Conservation (phyloP, 64 coral and sea anemone species). For the Montipora sp. region DNA sequence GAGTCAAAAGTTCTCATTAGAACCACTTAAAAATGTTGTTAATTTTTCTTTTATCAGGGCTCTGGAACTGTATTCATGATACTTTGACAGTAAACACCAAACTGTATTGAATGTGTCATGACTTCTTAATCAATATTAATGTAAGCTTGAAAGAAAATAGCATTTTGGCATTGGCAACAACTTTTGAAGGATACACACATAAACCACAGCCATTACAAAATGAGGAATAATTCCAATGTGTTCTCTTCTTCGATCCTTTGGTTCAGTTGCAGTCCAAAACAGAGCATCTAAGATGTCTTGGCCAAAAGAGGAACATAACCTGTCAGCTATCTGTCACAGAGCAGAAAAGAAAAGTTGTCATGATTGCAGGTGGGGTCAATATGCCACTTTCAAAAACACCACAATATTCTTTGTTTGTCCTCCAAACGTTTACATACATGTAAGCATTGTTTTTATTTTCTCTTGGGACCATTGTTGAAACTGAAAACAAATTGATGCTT, state of each 20-base stretch:
- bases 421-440: too few species aligned
- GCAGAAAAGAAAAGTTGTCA: background rate
- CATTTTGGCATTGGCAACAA: background rate
- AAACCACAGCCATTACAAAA: conserved; percentile 91
- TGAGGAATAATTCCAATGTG: conserved; percentile 88
- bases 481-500: too few species aligned
- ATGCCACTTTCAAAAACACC: too few species aligned
- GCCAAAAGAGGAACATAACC: conserved; percentile 96
- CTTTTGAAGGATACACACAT: conserved; percentile 96
- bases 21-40: too few species aligned
- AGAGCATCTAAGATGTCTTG: conserved; percentile 98
- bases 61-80: too few species aligned
- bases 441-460: too few species aligned
- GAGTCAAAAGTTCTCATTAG: too few species aligned
- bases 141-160: background rate
- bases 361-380: too few species aligned
- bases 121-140: background rate
- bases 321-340: conserved; percentile 85
- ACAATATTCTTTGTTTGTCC: too few species aligned
- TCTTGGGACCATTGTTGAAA: too few species aligned
- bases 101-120: background rate
- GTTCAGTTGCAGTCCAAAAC: conserved; percentile 98
- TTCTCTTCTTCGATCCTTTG: conserved; percentile 81
- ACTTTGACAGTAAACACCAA: too few species aligned
- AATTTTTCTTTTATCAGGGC: too few species aligned